Conservation (phyloP, 2,888 invertebrate genomes). For the Tachina fera region DNA sequence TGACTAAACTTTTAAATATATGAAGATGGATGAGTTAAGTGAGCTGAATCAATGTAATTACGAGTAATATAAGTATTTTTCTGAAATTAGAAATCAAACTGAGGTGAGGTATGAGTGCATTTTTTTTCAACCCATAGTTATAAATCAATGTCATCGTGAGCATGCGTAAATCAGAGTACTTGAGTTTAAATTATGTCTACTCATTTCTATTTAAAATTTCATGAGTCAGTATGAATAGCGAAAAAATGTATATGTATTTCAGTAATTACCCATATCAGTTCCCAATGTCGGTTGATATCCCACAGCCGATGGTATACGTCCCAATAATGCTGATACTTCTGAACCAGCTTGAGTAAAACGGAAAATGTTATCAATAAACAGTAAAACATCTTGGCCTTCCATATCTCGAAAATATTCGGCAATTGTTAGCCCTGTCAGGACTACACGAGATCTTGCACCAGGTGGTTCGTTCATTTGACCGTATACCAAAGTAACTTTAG, state of each 20-base stretch:
- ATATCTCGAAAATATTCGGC: constrained; percentile 97
- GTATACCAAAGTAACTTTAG: constrained; percentile 93
- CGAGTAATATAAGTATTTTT: too few relatives aligned
- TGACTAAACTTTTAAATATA: too few relatives aligned
- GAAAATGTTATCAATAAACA: constrained; percentile 98
- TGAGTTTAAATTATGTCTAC: too few relatives aligned
- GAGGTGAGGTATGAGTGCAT: too few relatives aligned
- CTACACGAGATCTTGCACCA: constrained; percentile 96
- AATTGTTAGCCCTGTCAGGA: constrained; percentile 94
- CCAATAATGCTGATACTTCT: constrained; percentile 93
- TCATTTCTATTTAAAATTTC: too few relatives aligned
- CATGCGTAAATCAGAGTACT: too few relatives aligned
- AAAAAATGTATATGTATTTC: neutral
- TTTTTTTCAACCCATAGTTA: too few relatives aligned
- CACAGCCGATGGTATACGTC: constrained; percentile 97
- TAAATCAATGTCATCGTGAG: too few relatives aligned
- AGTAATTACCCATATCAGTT: constrained; percentile 92
- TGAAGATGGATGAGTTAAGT: too few relatives aligned
- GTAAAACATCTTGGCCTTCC: constrained; percentile 95
- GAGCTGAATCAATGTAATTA: too few relatives aligned
- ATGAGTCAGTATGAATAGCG: too few relatives aligned
- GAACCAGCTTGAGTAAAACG: constrained; percentile 95
- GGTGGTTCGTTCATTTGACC: constrained; percentile 99
- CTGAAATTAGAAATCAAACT: too few relatives aligned
- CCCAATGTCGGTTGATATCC: constrained; percentile 97